phyloP scores from a whole-genome alignment of 2,113 vertebrate species.

The Bagarius yarrelli region DNA sequence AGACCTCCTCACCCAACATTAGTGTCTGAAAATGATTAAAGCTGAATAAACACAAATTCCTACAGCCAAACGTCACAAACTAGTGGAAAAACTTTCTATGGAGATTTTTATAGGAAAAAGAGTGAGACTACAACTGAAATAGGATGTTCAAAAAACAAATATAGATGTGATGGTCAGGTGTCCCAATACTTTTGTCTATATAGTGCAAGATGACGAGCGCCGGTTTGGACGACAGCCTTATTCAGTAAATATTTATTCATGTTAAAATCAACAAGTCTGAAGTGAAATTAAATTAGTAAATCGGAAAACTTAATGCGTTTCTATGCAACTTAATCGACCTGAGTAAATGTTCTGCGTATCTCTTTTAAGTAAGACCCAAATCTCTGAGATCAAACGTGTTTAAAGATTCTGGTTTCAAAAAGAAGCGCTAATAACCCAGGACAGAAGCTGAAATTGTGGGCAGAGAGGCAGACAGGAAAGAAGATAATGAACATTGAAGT shows the following conservation, averaged over 20 bases:
- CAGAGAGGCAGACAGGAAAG: constrained; percentile 1
- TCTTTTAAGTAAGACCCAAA: neutral
- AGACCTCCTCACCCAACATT: no score
- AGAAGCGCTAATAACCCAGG: neutral
- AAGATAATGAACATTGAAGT: constrained; percentile 3
- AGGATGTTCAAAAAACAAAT: no score
- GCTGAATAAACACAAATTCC: no score
- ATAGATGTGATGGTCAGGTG: no score
- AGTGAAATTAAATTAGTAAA: neutral
- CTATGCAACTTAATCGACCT: neutral
- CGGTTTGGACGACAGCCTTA: neutral
- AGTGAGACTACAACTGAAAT: no score
- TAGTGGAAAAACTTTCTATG: no score
- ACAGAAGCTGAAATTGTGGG: neutral
- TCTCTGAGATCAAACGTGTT: neutral
- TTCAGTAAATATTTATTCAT: neutral
- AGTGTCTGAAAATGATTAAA: no score
- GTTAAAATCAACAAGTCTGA: neutral
- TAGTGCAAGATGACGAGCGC: no score
- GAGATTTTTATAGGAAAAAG: no score
- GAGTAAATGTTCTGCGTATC: no score
- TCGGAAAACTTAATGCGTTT: neutral
- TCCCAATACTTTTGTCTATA: no score
- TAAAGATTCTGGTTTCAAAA: neutral
- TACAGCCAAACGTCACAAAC: no score